A percentile compares a stretch with the other conserved stretches of the same genome.
phyloP scores from a whole-genome alignment of 2,888 invertebrate species.

The Torymus auratus region DNA sequence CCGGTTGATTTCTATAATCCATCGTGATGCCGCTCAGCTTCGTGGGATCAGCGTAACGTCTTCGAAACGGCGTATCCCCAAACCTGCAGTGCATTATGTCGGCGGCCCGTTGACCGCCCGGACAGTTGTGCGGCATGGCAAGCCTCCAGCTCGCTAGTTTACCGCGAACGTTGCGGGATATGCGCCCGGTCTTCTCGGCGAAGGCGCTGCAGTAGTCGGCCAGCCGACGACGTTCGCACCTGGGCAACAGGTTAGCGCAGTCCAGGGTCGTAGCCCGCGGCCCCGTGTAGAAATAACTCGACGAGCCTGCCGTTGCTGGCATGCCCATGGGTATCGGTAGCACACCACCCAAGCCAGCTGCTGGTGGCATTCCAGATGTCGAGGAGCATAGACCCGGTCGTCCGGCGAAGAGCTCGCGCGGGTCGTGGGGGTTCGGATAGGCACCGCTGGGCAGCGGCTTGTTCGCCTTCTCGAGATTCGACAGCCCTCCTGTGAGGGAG shows the following conservation, averaged over 20 bases:
- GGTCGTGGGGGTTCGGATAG: conserved; percentile 71
- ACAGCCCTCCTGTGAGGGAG: conserved; percentile 74
- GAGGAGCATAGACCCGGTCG: conserved; percentile 23
- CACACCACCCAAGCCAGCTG: conserved; percentile 65
- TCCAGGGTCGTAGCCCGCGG: conserved; percentile 55
- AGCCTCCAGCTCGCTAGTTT: conserved; percentile 45
- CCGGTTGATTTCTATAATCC: conserved; percentile 4
- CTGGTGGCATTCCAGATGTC: conserved; percentile 51
- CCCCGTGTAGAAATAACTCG: neutral
- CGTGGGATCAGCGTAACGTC: conserved; percentile 18
- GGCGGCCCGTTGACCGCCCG: conserved; percentile 23
- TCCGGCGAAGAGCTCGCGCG: conserved; percentile 65
- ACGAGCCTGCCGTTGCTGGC: neutral
- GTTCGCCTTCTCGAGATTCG: conserved; percentile 72
- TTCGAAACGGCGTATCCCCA: conserved; percentile 20
- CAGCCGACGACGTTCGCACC: conserved; percentile 63
- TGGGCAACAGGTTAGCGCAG: conserved; percentile 58
- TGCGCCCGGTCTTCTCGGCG: conserved; percentile 70
- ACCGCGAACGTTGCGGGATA: conserved; percentile 67
- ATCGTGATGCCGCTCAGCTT: neutral
- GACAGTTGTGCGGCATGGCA: conserved; percentile 26
- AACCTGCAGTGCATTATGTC: conserved; percentile 2
- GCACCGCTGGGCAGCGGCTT: conserved; percentile 71
- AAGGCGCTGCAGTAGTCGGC: conserved; percentile 71
- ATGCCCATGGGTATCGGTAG: conserved; percentile 37